Conservation (phyloP, 2,888 invertebrate genomes). For the Erebia aethiops region DNA sequence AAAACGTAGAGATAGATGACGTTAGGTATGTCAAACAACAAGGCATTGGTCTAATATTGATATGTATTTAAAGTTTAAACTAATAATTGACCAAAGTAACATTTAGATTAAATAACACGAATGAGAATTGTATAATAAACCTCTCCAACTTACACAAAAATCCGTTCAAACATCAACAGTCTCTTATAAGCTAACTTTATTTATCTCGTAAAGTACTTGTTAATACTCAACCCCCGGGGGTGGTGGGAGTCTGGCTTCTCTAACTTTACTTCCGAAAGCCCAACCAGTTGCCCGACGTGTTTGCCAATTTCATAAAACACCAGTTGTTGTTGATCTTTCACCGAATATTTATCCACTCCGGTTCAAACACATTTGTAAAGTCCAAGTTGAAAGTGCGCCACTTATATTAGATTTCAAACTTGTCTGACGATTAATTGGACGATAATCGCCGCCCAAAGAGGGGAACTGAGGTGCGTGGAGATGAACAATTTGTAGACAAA, state of each 20-base stretch:
- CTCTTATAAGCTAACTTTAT: slow-evolving; percentile 74
- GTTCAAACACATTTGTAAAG: slow-evolving; percentile 43
- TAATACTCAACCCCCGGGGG: slow-evolving; percentile 71
- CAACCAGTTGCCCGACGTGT: slow-evolving; percentile 53
- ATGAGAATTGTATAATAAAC: slow-evolving; percentile 34
- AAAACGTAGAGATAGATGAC: too few species aligned
- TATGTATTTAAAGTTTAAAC: background rate
- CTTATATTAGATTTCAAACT: slow-evolving; percentile 50
- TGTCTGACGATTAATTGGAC: slow-evolving; percentile 57
- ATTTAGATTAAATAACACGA: slow-evolving; percentile 20
- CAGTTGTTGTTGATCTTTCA: slow-evolving; percentile 59
- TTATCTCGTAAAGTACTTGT: slow-evolving; percentile 80
- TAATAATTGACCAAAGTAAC: slow-evolving; percentile 7
- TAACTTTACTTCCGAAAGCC: slow-evolving; percentile 45
- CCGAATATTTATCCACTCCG: slow-evolving; percentile 49
- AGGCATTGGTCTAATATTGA: background rate
- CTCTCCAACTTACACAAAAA: slow-evolving; percentile 45
- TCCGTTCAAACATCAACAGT: slow-evolving; percentile 63
- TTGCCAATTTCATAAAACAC: slow-evolving; percentile 45
- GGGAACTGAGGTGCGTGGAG: slow-evolving; percentile 52
- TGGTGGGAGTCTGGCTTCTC: slow-evolving; percentile 62
- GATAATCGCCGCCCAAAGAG: slow-evolving; percentile 51
- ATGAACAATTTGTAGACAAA: slow-evolving; percentile 60
- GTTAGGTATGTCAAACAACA: too few species aligned
- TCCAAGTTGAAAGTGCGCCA: slow-evolving; percentile 46